A percentile compares a stretch with the other conserved stretches of the same genome.
These are phyloP conservation scores for Luscinia megarhynchos DNA, from an alignment of 2,797 vertebrate genomes.

Conservation along the genomic window DNA sequence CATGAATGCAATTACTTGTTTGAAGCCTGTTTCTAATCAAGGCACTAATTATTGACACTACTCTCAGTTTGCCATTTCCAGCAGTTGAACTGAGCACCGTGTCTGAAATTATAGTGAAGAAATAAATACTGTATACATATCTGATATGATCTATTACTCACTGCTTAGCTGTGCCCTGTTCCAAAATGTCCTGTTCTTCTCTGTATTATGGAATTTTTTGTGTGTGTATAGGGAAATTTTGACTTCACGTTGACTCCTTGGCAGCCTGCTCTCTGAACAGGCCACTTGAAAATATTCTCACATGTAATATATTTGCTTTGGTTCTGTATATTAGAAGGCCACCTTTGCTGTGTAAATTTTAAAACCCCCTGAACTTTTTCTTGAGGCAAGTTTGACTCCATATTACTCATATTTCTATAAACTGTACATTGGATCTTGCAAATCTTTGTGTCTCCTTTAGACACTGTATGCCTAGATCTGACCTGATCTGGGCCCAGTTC, in stretches of 20 bases:
- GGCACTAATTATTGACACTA: background rate
- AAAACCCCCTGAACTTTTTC: background rate
- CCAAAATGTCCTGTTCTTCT: background rate
- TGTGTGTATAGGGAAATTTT: background rate
- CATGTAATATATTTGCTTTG: background rate
- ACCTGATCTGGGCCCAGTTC: background rate
- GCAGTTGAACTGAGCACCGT: background rate
- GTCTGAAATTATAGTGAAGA: background rate
- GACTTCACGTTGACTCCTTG: background rate
- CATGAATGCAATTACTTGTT: background rate
- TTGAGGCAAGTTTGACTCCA: background rate
- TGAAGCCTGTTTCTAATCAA: background rate
- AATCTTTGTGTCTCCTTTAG: background rate
- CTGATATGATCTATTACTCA: background rate
- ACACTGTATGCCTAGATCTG: background rate
- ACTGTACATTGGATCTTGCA: background rate
- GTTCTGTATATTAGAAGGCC: background rate
- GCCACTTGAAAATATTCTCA: background rate
- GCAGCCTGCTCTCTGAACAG: background rate
- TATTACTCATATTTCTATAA: background rate
- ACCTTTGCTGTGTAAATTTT: background rate
- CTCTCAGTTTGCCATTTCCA: background rate
- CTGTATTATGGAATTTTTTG: background rate
- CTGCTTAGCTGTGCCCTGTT: background rate
- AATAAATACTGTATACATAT: background rate